Evolutionary conservation across 2,888 invertebrate species (phyloP).

Genomic region (Pardosa pseudoannulata): DNA sequence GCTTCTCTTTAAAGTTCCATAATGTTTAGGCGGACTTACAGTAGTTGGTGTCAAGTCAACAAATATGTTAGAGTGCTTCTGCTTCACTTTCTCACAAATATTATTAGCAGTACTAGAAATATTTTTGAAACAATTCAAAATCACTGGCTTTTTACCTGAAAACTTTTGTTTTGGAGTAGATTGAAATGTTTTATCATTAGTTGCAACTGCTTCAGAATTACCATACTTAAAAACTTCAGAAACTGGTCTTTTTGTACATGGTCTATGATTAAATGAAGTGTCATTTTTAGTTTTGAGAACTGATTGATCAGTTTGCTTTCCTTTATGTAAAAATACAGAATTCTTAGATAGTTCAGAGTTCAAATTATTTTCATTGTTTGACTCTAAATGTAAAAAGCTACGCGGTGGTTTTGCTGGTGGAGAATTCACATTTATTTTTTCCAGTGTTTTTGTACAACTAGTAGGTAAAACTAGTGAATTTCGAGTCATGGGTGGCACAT

Average conservation of each 20-base stretch:
- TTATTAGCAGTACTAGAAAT: slow-evolving; percentile 40
- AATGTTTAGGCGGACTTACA: slow-evolving; percentile 64
- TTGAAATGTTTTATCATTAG: background rate
- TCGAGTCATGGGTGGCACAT: no score
- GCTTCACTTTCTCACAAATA: slow-evolving; percentile 44
- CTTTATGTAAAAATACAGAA: background rate
- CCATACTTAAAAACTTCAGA: background rate
- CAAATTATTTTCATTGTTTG: background rate
- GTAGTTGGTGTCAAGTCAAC: slow-evolving; percentile 67
- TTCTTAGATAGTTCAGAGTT: background rate
- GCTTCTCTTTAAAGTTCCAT: slow-evolving; percentile 66
- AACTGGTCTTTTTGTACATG: background rate
- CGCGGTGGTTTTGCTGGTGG: slow-evolving; percentile 60
- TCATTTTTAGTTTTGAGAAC: background rate
- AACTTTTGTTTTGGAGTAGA: slow-evolving; percentile 16
- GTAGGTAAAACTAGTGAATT: no score
- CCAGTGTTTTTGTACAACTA: no score
- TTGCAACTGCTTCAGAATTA: slow-evolving; percentile 27
- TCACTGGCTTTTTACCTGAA: slow-evolving; percentile 9
- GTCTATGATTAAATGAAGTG: slow-evolving; percentile 5
- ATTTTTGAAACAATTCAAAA: slow-evolving; percentile 47
- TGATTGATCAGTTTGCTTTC: background rate
- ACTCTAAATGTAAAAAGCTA: slow-evolving; percentile 24
- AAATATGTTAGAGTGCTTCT: slow-evolving; percentile 42
- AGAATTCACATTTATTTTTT: background rate